Evolutionary conservation across 2,888 invertebrate species (phyloP).

Genomic region (Phengaris arion): DNA sequence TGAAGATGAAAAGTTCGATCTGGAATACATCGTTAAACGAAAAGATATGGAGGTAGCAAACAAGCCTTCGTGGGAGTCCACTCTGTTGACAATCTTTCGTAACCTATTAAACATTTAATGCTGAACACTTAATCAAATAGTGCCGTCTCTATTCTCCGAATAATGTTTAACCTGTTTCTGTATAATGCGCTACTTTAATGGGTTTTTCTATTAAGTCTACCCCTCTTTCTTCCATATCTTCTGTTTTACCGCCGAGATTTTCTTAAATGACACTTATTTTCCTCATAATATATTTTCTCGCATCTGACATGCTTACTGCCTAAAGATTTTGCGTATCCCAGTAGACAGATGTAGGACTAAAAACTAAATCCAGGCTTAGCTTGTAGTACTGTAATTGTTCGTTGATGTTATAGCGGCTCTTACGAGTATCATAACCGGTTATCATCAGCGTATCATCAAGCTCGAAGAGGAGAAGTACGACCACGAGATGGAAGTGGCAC

Average conservation of each 20-base stretch:
- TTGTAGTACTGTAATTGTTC: conserved; percentile 64
- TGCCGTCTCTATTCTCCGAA: conserved; percentile 63
- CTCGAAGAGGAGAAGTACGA: conserved; percentile 98
- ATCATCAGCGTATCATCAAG: conserved; percentile 89
- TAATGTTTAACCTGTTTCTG: conserved; percentile 59
- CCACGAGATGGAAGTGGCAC: conserved; percentile 97
- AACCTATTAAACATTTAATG: conserved; percentile 67
- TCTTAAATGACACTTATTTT: conserved; percentile 59
- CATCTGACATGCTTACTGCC: conserved; percentile 62
- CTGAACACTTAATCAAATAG: conserved; percentile 65
- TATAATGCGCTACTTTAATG: conserved; percentile 54
- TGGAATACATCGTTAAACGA: conserved; percentile 98
- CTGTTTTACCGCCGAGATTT: conserved; percentile 59
- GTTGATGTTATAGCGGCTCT: conserved; percentile 81
- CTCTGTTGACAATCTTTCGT: conserved; percentile 68
- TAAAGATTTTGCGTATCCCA: conserved; percentile 48
- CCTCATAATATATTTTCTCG: conserved; percentile 58
- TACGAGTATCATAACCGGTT: conserved; percentile 85
- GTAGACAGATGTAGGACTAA: conserved; percentile 41
- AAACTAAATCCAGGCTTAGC: conserved; percentile 40
- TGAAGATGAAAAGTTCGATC: conserved; percentile 98
- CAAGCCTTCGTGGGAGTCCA: conserved; percentile 57
- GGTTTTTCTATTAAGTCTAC: conserved; percentile 47
- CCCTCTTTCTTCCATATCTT: conserved; percentile 61
- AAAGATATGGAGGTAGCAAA: conserved; percentile 98